These are phyloP conservation scores for Onychorhynchus coronatus DNA, from an alignment of 2,113 vertebrate species.

Conservation along the genomic window DNA sequence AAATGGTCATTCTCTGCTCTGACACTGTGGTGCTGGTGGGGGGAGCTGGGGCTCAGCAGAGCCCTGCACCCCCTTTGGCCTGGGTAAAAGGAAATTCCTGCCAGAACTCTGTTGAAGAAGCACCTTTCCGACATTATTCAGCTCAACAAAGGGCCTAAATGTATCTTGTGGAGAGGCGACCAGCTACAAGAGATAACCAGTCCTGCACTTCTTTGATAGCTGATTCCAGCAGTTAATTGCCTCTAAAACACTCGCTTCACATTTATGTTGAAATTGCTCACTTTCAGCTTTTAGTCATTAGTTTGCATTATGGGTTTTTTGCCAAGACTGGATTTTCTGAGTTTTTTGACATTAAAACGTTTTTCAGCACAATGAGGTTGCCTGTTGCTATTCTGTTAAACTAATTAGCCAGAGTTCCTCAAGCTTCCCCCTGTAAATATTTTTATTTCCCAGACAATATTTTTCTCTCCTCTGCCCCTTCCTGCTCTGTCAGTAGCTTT, in stretches of 20 bases:
- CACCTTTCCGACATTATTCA: not conserved
- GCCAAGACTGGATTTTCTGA: not conserved
- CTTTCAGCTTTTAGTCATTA: not conserved
- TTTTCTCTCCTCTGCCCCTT: not conserved
- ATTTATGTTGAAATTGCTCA: not conserved
- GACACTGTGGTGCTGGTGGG: accelerated
- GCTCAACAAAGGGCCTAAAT: not conserved
- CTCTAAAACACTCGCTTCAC: not conserved
- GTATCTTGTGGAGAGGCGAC: not conserved
- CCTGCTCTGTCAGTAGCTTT: not conserved
- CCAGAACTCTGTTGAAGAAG: accelerated
- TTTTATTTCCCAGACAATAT: not conserved
- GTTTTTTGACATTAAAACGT: not conserved
- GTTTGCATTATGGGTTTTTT: not conserved
- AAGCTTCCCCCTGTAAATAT: not conserved
- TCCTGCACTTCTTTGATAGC: not conserved
- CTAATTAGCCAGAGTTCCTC: not conserved
- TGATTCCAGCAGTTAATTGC: not conserved
- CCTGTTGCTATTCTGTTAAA: not conserved
- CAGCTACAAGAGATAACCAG: not conserved
- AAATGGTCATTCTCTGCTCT: accelerated
- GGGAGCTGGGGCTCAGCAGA: not conserved
- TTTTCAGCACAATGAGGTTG: not conserved
- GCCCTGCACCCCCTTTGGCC: not conserved
- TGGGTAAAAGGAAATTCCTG: not conserved